Percentiles rank a stretch among this genome's conserved stretches.
These are phyloP conservation scores for Selene dorsalis DNA, from an alignment of 2,797 vertebrate genomes.

Conservation along the genomic window DNA sequence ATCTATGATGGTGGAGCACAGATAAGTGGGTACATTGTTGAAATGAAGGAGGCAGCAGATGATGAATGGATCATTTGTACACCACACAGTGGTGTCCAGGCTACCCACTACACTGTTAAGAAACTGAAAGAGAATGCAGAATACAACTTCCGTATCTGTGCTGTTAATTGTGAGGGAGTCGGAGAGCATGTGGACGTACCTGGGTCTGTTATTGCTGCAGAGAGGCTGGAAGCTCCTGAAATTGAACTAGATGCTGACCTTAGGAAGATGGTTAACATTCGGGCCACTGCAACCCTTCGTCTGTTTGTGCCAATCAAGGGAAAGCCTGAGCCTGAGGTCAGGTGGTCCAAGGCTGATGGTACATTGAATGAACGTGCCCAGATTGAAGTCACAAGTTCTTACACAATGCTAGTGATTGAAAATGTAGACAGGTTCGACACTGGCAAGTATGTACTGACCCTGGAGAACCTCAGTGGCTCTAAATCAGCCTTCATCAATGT, in stretches of 20 bases:
- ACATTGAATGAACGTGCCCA: constrained; percentile 92
- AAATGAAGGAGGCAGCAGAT: constrained; percentile 89
- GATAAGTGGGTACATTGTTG: constrained; percentile 92
- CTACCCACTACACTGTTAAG: constrained; percentile 91
- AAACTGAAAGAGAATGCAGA: constrained; percentile 95
- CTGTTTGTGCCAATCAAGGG: constrained; percentile 98
- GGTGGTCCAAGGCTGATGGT: constrained; percentile 96
- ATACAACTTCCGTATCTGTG: constrained; percentile 97
- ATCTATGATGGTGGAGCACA: constrained; percentile 96
- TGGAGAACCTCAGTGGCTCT: constrained; percentile 95
- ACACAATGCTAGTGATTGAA: constrained; percentile 97
- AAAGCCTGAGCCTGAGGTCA: constrained; percentile 97
- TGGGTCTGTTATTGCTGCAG: constrained; percentile 89
- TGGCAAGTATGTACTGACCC: constrained; percentile 94
- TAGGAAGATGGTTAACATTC: constrained; percentile 94
- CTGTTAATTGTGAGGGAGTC: constrained; percentile 94
- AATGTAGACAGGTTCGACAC: constrained; percentile 98
- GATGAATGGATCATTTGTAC: constrained; percentile 95
- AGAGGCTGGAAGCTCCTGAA: constrained; percentile 95
- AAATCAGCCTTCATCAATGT: constrained; percentile 98
- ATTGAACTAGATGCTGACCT: constrained; percentile 97
- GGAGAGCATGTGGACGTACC: constrained; percentile 94
- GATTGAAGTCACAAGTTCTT: constrained; percentile 95
- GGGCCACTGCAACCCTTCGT: constrained; percentile 91
- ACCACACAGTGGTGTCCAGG: constrained; percentile 89